Conservation (phyloP, 1,140 invertebrate species). For the Atta texana region DNA sequence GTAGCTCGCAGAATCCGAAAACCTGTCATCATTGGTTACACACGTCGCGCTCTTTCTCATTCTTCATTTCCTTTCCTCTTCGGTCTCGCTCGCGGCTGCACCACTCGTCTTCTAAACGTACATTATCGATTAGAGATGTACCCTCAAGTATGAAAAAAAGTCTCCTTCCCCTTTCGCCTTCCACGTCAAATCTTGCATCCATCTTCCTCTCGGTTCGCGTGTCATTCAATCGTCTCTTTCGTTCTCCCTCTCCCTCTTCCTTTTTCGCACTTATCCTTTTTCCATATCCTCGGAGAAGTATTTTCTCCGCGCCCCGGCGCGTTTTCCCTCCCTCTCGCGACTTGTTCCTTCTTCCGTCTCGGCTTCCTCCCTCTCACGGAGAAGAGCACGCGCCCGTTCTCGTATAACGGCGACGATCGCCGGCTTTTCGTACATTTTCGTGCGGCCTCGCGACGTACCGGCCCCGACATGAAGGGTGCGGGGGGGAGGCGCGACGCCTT, state of each 20-base stretch:
- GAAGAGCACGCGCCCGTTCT: background rate
- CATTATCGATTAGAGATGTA: slow-evolving; percentile 51
- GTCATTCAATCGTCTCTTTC: slow-evolving; percentile 29
- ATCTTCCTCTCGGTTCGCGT: slow-evolving; percentile 35
- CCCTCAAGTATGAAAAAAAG: background rate
- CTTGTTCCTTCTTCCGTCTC: slow-evolving; percentile 21
- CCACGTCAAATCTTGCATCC: slow-evolving; percentile 34
- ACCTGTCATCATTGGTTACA: slow-evolving; percentile 25
- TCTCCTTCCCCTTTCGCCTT: background rate
- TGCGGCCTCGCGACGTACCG: slow-evolving; percentile 71
- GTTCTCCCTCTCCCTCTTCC: background rate
- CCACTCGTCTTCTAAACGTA: slow-evolving; percentile 36
- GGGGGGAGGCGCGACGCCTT: slow-evolving; percentile 60
- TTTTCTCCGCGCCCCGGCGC: background rate
- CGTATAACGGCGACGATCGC: slow-evolving; percentile 51
- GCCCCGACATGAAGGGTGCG: background rate
- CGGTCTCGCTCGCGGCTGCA: background rate
- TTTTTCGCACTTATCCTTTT: slow-evolving; percentile 1
- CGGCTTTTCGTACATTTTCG: slow-evolving; percentile 80
- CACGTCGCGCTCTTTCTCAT: slow-evolving; percentile 5
- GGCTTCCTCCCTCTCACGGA: slow-evolving; percentile 19
- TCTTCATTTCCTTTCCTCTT: slow-evolving; percentile 1
- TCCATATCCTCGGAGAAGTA: background rate
- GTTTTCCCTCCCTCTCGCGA: slow-evolving; percentile 12
- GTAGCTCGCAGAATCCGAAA: slow-evolving; percentile 2